Evolutionary conservation across 2,888 invertebrate genomes (phyloP).

Genomic region (Trachelus troglodyta): DNA sequence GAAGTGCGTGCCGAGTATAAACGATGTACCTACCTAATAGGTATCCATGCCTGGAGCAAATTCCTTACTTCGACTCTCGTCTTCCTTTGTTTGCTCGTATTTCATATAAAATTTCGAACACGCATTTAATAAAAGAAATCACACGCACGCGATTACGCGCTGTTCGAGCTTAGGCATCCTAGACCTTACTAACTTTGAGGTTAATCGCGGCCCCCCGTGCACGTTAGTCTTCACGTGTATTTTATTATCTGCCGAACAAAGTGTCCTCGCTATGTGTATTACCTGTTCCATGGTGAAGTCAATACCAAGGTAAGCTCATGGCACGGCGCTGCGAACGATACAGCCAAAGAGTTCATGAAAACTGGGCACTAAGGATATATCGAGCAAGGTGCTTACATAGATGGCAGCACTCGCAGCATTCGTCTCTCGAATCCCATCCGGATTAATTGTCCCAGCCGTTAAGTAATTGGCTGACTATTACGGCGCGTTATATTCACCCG

Average conservation of each 20-base stretch:
- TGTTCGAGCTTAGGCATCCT: background rate
- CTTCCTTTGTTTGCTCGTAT: slow-evolving; percentile 29
- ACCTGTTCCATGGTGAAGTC: background rate
- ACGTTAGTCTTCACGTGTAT: background rate
- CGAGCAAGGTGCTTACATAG: background rate
- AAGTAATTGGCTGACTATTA: slow-evolving; percentile 65
- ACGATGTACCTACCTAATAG: slow-evolving; percentile 63
- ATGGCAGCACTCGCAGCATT: background rate
- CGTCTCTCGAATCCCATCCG: slow-evolving; percentile 2
- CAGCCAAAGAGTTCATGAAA: background rate
- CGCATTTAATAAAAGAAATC: slow-evolving; percentile 43
- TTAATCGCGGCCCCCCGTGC: slow-evolving; percentile 4
- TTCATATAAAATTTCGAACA: slow-evolving; percentile 28
- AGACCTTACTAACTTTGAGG: slow-evolving; percentile 3
- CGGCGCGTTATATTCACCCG: slow-evolving; percentile 62
- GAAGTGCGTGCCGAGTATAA: slow-evolving; percentile 63
- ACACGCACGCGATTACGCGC: slow-evolving; percentile 30
- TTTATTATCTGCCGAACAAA: background rate
- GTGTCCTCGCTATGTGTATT: background rate
- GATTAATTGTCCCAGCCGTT: slow-evolving; percentile 60
- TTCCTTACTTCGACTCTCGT: slow-evolving; percentile 43
- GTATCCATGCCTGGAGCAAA: slow-evolving; percentile 62
- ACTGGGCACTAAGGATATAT: background rate
- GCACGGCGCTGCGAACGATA: background rate
- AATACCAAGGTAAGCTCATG: background rate